Base-by-base conservation (phyloP, 2,888 invertebrate genomes). In the Empis stercorea region DNA sequence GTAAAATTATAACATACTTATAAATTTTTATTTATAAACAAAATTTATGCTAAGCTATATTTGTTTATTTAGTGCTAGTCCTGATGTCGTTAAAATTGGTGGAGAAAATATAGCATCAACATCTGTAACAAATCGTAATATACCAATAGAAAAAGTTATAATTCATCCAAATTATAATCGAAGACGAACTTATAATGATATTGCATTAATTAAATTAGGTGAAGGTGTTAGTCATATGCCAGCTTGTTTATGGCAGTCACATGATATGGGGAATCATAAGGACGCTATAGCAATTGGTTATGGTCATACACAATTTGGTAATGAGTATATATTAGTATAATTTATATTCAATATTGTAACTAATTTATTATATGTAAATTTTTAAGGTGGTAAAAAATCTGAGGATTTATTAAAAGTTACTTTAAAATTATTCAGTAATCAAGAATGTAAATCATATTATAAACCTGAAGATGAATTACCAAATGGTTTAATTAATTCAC, bases 271-370 rank as follows among this genome's bases (percentile, higher is more conserved):
- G 2, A n/a, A n/a, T 27, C 27, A 27, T 10, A 27, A n/a, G 5
- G 40, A 44, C 30, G 43, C 36, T 40, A 20, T 40, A 2, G 43
- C 47, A 1, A 44, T 42, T 39, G 47, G 47, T 16, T 47, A 47
- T 44, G 47, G 47, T 10, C 39, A 43, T 16, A 47, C 47, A 14
- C 17, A 41, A 3, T 47, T 47, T 39, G 47, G 47, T 47, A 47
- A 37, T n/a, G n/a, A n/a, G n/a, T n/a, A n/a, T n/a, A n/a, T n/a
- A n/a, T 47, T 20, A 20, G 20, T 20, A 4, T 20, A 4, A 3
- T 20, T 4, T 20, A 4, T 20, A 20, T 20, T 4, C 4, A 20
- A 20, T 4, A 20, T 5, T 20, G 3, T 3, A 20, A 20, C n/a
- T n/a, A 20, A 20, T 20, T 20, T 20, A 20, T 20, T 6, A 17